Conservation (phyloP, 2,888 invertebrate genomes). For the Alviniconcha strummeri region DNA sequence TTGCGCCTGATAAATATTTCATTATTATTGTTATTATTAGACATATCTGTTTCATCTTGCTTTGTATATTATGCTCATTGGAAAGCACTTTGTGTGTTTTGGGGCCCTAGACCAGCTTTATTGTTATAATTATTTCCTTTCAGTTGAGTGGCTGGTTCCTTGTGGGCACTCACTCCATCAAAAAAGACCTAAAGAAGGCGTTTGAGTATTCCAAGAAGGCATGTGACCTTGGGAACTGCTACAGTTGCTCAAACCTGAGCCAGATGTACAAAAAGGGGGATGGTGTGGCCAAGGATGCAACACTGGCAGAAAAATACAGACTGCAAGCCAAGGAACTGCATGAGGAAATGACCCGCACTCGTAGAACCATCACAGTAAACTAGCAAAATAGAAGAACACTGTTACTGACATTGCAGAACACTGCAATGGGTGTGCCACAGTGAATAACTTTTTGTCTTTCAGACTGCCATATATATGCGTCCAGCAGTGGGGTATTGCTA, state of each 20-base stretch:
- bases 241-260: constrained; percentile 92
- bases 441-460: background rate
- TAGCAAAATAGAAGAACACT: background rate
- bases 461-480: background rate
- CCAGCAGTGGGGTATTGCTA: background rate
- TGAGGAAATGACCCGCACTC: constrained; percentile 6
- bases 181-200: constrained; percentile 84
- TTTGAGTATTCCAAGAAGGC: constrained; percentile 85
- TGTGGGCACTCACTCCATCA: constrained; percentile 16
- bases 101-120: too few species aligned
- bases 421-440: background rate
- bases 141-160: constrained; percentile 39
- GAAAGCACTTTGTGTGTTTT: too few species aligned
- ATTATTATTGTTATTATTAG: too few species aligned
- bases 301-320: constrained; percentile 84
- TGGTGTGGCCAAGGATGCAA: constrained; percentile 84
- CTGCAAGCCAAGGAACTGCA: constrained; percentile 79
- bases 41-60: too few species aligned
- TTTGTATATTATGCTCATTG: too few species aligned
- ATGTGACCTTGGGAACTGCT: constrained; percentile 86
- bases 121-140: background rate
- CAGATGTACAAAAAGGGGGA: constrained; percentile 81
- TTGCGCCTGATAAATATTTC: too few species aligned
- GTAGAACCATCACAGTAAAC: constrained; percentile 20
- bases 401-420: background rate